phyloP scores from a whole-genome alignment of 1,140 invertebrate species.

The Amphibalanus amphitrite region DNA sequence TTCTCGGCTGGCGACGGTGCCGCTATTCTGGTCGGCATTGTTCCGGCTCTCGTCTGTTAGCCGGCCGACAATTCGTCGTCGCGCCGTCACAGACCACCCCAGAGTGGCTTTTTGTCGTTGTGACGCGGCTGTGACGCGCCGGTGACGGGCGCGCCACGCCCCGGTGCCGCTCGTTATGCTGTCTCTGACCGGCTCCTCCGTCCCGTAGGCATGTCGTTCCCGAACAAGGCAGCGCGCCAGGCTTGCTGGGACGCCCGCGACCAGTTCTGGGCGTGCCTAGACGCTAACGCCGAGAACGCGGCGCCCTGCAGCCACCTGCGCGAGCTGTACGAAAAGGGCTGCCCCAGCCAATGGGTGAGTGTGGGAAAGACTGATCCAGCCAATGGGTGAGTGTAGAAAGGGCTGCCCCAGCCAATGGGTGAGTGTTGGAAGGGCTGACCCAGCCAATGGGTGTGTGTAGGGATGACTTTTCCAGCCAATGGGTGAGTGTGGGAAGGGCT shows the following conservation, averaged over 20 bases:
- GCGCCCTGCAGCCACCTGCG: constrained; percentile 50
- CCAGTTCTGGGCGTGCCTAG: constrained; percentile 75
- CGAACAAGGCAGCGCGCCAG: constrained; percentile 55
- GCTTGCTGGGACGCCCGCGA: constrained; percentile 71
- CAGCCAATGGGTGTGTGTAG: not conserved
- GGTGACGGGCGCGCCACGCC: too few relatives aligned
- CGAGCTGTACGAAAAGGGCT: constrained; percentile 59
- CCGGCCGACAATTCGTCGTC: too few relatives aligned
- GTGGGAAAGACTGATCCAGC: not conserved
- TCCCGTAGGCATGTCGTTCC: constrained; percentile 50
- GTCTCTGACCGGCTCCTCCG: too few relatives aligned
- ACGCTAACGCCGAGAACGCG: constrained; percentile 39
- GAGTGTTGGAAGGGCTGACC: too few relatives aligned
- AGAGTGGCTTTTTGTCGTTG: too few relatives aligned
- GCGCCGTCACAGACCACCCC: too few relatives aligned
- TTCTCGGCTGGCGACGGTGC: too few relatives aligned
- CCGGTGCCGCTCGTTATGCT: too few relatives aligned
- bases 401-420: not conserved
- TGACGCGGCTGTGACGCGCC: too few relatives aligned
- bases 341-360: constrained; percentile 64
- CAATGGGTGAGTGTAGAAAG: not conserved
- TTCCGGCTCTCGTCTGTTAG: too few relatives aligned
- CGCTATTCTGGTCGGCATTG: too few relatives aligned
- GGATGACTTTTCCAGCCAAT: not conserved
- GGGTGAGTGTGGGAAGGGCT: too few relatives aligned